Conservation (phyloP, 2,888 invertebrate species). For the Dolichopus griseipennis region DNA sequence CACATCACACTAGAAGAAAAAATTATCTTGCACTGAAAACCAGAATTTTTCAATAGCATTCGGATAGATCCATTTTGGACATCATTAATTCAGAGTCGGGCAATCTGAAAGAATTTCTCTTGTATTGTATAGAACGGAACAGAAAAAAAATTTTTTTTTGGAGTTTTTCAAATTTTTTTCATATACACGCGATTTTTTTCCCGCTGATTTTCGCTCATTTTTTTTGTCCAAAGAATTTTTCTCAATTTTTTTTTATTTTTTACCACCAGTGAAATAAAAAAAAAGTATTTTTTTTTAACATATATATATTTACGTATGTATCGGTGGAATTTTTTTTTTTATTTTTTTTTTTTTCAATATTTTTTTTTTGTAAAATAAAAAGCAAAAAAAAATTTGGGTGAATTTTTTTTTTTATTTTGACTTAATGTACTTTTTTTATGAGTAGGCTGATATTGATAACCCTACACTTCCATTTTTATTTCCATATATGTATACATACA, state of each 20-base stretch:
- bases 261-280: no score
- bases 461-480: no score
- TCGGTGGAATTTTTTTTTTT: no score
- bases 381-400: no score
- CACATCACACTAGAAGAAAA: constrained; percentile 9
- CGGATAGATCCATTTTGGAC: background rate
- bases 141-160: background rate
- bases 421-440: no score
- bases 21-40: constrained; percentile 9
- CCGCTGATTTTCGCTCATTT: background rate
- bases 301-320: no score
- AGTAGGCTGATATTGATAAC: no score
- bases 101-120: background rate
- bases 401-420: no score
- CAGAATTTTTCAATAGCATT: background rate
- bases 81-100: background rate
- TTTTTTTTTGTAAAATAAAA: background rate
- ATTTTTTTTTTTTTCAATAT: background rate
- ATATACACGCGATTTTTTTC: background rate
- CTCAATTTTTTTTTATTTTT: background rate
- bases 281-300: no score
- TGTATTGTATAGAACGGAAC: background rate
- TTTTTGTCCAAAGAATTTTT: background rate
- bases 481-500: no score
- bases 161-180: background rate